Evolutionary conservation across 2,797 vertebrate species (phyloP).

Genomic region (Etheostoma perlongum): DNA sequence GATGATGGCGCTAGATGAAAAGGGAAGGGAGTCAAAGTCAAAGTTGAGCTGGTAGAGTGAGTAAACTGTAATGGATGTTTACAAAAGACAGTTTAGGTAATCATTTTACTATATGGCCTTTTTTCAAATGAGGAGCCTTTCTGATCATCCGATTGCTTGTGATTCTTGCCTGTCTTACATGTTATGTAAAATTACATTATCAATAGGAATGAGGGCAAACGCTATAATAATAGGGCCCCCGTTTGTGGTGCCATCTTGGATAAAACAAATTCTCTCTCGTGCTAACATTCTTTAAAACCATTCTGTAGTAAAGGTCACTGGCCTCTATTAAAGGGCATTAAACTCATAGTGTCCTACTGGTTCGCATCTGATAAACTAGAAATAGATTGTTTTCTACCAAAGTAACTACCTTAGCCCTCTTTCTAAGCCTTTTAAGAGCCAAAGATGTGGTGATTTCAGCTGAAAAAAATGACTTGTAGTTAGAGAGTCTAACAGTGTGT

Average conservation of each 20-base stretch:
- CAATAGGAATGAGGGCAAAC: not conserved
- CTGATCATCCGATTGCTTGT: not conserved
- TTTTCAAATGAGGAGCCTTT: not conserved
- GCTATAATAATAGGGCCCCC: not conserved
- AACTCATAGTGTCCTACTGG: not conserved
- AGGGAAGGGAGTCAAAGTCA: not conserved
- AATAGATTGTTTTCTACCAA: slow-evolving; percentile 5
- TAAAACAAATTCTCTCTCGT: slow-evolving; percentile 11
- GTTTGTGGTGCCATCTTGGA: not conserved
- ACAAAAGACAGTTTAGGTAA: not conserved
- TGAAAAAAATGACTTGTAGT: not conserved
- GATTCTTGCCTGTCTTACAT: not conserved
- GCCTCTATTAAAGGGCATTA: slow-evolving; percentile 21
- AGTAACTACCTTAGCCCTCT: slow-evolving; percentile 9
- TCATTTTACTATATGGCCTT: too few species aligned
- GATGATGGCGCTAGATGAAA: too few species aligned
- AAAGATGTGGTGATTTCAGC: not conserved
- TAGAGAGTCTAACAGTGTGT: not conserved
- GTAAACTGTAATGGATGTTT: not conserved
- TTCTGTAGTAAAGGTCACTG: slow-evolving; percentile 23
- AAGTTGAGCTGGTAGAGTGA: not conserved
- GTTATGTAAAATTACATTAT: too few species aligned
- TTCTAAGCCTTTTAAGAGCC: not conserved
- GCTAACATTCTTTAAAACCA: slow-evolving; percentile 8
- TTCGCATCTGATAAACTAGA: slow-evolving; percentile 17